These are phyloP conservation scores for Caenorhabditis sp. DNA, from an alignment of 2,888 invertebrate genomes.

Conservation along the genomic window DNA sequence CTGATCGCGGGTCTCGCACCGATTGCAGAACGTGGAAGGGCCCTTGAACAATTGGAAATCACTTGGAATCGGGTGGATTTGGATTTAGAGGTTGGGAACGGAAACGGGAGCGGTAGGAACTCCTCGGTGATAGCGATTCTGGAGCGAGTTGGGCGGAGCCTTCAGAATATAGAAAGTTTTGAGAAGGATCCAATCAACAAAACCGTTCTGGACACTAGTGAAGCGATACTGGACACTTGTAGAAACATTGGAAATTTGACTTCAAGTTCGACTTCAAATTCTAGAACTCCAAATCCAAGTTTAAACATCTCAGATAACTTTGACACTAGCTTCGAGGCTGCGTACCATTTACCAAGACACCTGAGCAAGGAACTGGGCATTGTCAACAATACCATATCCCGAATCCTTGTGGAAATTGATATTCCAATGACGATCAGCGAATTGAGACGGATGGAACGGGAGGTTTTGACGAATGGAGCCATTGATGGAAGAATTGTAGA, in stretches of 20 bases:
- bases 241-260: neutral
- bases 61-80: neutral
- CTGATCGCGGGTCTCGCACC: conserved; percentile 5
- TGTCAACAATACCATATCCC: neutral
- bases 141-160: neutral
- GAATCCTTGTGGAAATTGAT: neutral
- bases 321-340: too few species aligned
- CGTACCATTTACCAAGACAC: neutral
- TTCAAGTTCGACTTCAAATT: too few species aligned
- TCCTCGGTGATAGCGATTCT: neutral
- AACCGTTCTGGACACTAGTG: too few species aligned
- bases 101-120: too few species aligned
- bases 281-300: neutral
- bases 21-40: neutral
- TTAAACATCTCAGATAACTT: too few species aligned
- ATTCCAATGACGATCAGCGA: neutral
- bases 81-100: too few species aligned
- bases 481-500: too few species aligned
- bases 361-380: neutral
- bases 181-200: too few species aligned
- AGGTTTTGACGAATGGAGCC: too few species aligned
- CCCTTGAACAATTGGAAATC: neutral
- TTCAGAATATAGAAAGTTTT: too few species aligned
- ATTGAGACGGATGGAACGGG: neutral
- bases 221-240: neutral